Percentiles rank a stretch among this genome's conserved stretches.
These are phyloP conservation scores for Heliopora coerulea DNA, from an alignment of 92 coral and sea anemone genomes.

Conservation along the genomic window DNA sequence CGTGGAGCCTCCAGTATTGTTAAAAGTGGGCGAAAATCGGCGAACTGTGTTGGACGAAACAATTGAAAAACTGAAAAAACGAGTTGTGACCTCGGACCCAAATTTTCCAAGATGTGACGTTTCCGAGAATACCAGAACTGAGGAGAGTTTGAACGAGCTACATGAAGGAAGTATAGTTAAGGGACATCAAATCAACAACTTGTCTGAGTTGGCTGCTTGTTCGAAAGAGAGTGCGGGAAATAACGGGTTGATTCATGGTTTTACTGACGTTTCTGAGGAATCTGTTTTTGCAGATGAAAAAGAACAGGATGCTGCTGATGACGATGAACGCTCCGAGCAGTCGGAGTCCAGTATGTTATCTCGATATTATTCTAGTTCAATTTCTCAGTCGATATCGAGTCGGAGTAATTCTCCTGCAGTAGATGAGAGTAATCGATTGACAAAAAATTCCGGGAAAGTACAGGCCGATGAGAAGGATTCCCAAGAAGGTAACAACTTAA, in stretches of 20 bases:
- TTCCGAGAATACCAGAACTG: background rate
- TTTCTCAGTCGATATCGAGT: slow-evolving; percentile 30
- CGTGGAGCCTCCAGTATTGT: slow-evolving; percentile 78
- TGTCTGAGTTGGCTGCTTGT: background rate
- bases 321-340: slow-evolving; percentile 5
- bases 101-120: background rate
- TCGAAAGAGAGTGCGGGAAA: background rate
- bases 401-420: slow-evolving; percentile 32
- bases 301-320: background rate
- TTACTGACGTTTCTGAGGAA: background rate
- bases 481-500: background rate
- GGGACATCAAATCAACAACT: background rate
- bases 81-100: slow-evolving; percentile 44
- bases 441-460: background rate
- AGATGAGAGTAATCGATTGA: background rate
- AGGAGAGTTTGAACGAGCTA: background rate
- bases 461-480: background rate
- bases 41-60: slow-evolving; percentile 76
- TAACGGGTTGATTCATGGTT: background rate
- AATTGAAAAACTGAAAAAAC: slow-evolving; percentile 70
- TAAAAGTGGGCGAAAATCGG: slow-evolving; percentile 60
- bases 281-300: background rate
- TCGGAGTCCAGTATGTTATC: slow-evolving; percentile 24
- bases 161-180: background rate
- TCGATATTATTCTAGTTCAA: slow-evolving; percentile 16